Conservation (phyloP, 92 coral and sea anemone species). For the Heliopora coerulea region DNA sequence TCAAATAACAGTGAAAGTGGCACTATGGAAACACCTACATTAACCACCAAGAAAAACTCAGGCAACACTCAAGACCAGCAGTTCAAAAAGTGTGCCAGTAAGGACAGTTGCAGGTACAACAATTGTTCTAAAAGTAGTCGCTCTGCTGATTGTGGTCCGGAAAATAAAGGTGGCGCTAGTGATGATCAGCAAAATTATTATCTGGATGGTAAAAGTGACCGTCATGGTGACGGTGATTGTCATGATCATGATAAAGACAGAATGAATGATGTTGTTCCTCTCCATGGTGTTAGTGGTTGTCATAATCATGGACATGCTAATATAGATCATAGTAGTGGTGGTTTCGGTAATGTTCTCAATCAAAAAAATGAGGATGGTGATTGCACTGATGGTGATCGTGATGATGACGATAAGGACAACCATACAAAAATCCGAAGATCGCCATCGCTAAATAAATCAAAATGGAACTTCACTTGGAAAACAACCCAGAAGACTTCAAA, state of each 20-base stretch:
- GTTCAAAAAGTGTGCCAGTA: not conserved
- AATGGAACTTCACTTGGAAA: constrained; percentile 13
- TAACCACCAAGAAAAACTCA: not conserved
- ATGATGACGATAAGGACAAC: not conserved
- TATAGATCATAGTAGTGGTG: no score
- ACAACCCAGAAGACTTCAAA: not conserved
- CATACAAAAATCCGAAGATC: not conserved
- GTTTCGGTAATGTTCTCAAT: no score
- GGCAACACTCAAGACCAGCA: not conserved
- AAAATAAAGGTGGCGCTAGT: no score
- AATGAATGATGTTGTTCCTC: no score
- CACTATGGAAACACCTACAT: not conserved
- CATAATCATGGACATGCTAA: no score
- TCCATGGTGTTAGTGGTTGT: no score
- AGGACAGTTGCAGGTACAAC: no score
- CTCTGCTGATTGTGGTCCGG: no score
- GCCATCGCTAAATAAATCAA: constrained; percentile 1
- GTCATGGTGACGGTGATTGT: not conserved
- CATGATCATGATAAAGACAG: no score
- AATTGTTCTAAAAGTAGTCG: no score
- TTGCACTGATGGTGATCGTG: not conserved
- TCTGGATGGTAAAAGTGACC: not conserved
- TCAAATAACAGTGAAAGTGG: not conserved
- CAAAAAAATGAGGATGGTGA: not conserved
- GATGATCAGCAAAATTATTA: not conserved